These are phyloP conservation scores for Hylaea fasciaria DNA, from an alignment of 2,888 invertebrate genomes.

Conservation along the genomic window DNA sequence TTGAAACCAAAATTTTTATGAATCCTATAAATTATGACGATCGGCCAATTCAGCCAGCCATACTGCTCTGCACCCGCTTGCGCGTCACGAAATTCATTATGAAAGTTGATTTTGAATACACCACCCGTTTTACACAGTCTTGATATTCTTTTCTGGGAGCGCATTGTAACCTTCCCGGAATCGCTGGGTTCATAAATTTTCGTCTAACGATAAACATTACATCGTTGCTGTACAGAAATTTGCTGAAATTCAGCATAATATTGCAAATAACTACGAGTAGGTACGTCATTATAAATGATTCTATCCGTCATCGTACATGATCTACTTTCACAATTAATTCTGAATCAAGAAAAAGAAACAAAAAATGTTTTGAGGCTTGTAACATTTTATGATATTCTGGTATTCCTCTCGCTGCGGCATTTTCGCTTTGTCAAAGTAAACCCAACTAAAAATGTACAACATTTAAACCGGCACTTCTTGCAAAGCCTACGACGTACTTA, in stretches of 20 bases:
- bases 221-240: constrained; percentile 45
- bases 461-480: constrained; percentile 8
- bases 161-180: constrained; percentile 48
- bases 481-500: constrained; percentile 8
- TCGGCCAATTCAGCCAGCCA: background rate
- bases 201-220: constrained; percentile 50
- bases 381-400: too few species aligned
- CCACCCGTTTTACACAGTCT: constrained; percentile 15
- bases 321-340: constrained; percentile 17
- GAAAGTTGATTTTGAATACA: constrained; percentile 19
- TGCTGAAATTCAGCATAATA: constrained; percentile 42
- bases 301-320: constrained; percentile 39
- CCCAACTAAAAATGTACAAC: background rate
- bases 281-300: constrained; percentile 43
- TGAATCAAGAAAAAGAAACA: background rate
- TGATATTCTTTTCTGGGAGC: constrained; percentile 41
- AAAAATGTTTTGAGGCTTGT: too few species aligned
- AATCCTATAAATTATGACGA: constrained; percentile 8
- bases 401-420: too few species aligned
- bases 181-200: constrained; percentile 54
- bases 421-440: too few species aligned
- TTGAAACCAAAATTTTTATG: background rate
- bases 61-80: too few species aligned
- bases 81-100: background rate
- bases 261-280: constrained; percentile 46